Base-by-base conservation (phyloP, 2,888 invertebrate genomes). In the Blastobasis adustella region DNA sequence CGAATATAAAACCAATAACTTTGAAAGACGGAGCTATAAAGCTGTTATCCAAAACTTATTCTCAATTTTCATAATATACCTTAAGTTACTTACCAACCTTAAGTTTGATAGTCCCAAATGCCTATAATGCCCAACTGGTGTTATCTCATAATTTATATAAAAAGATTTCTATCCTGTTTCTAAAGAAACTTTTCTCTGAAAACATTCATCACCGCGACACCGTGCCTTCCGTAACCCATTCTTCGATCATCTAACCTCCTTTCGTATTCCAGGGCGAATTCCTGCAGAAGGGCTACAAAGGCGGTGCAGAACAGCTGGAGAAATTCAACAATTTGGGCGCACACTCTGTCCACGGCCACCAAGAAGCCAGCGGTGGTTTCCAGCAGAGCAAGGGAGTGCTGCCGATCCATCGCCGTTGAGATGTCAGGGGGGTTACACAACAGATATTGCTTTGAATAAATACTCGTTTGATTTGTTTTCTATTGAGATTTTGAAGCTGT, bases 321-420 rank as follows among this genome's bases (percentile, higher is more conserved):
- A 88, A 89, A 55, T 90, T 90, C 71, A 91, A 91, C 66, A 91
- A 91, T 55, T 77, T 90, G 37, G 92, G 91, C 42, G 90, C 91
- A 45, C 91, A 91, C 50, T 90, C 91, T 0, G 73, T 92, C 43
- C 83, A 91, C 55, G 91, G 91, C 0, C 91, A 91, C 59, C 91
- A 91, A 57, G 92, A 92, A 56, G 89, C 90, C 41, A 90, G 80
- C 55, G 89, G 89, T 4, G 89, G 90, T 41, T 91, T 81, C 69
- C 85, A 88, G 54, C 90, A 91, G 61, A 90, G 88, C 65, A 90
- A 91, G 65, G 89, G 88, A 5, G 87, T 90, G 60, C 71, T 91
- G 65, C 91, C 91, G 40, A 90, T 91, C 54, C 83, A 89, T 59
- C 67, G 58, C 47, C 67, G 64, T 23, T 64, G 37, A 45, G 49